These are phyloP conservation scores for Enteromius anoplus DNA, from an alignment of 2,797 vertebrate genomes.

Conservation along the genomic window DNA sequence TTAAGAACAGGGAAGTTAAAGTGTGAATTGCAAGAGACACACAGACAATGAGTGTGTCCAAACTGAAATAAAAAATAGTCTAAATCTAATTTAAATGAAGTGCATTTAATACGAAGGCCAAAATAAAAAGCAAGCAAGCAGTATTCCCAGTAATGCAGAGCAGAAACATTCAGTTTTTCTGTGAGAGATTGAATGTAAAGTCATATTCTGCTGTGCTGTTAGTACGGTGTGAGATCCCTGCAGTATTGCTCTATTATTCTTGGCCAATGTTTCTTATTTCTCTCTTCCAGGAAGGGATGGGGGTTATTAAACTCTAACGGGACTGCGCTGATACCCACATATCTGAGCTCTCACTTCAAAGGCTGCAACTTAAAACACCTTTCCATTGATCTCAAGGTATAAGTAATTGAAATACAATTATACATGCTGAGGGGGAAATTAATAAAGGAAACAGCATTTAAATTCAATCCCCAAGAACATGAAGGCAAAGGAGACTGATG, in stretches of 20 bases:
- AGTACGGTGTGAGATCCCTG: background rate
- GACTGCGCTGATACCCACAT: constrained; percentile 32
- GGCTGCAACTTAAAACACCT: constrained; percentile 37
- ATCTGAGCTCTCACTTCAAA: constrained; percentile 47
- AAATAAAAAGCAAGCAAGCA: constrained; percentile 17
- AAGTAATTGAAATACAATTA: constrained; percentile 35
- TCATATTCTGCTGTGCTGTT: background rate
- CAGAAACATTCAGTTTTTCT: background rate
- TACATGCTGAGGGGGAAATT: constrained; percentile 18
- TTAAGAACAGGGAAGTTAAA: background rate
- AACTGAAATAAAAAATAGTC: background rate
- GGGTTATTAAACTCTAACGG: constrained; percentile 38
- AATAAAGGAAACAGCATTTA: constrained; percentile 17
- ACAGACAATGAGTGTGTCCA: background rate
- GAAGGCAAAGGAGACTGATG: constrained; percentile 4
- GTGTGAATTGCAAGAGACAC: background rate
- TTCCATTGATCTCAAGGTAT: constrained; percentile 41
- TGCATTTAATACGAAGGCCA: background rate
- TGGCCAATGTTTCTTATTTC: background rate
- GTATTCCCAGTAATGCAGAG: constrained; percentile 8
- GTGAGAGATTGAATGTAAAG: background rate
- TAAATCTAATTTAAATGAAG: background rate
- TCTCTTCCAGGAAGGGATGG: constrained; percentile 2
- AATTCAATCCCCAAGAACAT: background rate
- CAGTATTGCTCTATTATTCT: constrained; percentile 14